These are phyloP conservation scores for Helicolenus hilgendorfi DNA, from an alignment of 2,797 vertebrate genomes.

Conservation along the genomic window DNA sequence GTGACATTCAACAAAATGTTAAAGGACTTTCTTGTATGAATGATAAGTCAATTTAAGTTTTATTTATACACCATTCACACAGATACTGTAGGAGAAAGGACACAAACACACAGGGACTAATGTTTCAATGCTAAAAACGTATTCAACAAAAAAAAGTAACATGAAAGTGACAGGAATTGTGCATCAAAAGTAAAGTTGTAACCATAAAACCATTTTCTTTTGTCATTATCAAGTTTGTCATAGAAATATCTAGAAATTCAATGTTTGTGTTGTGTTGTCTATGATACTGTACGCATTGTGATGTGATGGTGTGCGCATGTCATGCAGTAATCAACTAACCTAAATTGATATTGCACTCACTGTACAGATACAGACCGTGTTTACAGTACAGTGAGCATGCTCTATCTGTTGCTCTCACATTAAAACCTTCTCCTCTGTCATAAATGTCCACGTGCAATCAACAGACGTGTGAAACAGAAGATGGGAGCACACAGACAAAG, in stretches of 20 bases:
- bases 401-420: slow-evolving; percentile 14
- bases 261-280: neutral
- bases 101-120: neutral
- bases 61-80: neutral
- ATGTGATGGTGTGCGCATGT: neutral
- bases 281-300: neutral
- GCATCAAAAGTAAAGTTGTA: neutral
- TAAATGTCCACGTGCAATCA: neutral
- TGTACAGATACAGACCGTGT: slow-evolving; percentile 46
- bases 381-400: slow-evolving; percentile 33
- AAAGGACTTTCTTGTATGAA: neutral
- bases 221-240: slow-evolving; percentile 22
- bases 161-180: neutral
- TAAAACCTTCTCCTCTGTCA: neutral
- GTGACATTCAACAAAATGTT: neutral
- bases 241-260: neutral
- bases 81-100: neutral
- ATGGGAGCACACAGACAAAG: neutral
- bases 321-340: slow-evolving; percentile 25
- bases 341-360: slow-evolving; percentile 32
- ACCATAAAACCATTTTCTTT: neutral
- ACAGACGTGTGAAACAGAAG: neutral
- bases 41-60: neutral
- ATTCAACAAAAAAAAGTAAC: neutral
- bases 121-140: neutral